These are phyloP conservation scores for Drosophila orena DNA, from an alignment of 1,140 invertebrate genomes.

Conservation along the genomic window DNA sequence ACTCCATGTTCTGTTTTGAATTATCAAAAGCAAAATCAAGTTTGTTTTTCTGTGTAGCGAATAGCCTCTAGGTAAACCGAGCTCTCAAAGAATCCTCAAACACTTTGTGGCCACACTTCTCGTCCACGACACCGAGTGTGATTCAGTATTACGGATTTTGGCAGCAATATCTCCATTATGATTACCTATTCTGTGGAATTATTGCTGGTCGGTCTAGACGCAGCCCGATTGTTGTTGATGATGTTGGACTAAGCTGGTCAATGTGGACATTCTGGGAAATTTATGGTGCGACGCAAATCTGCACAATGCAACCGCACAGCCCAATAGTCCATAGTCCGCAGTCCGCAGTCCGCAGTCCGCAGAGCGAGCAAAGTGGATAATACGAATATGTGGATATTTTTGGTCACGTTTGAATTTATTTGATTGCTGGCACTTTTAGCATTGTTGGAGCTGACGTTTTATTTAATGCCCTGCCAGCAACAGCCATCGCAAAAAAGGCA, in stretches of 20 bases:
- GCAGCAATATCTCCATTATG: constrained; percentile 60
- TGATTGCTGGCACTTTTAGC: constrained; percentile 82
- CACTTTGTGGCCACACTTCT: constrained; percentile 30
- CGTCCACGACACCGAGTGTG: constrained; percentile 20
- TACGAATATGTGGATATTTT: constrained; percentile 80
- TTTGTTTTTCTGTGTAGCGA: not conserved
- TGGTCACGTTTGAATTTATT: constrained; percentile 84
- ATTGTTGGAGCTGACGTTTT: constrained; percentile 81
- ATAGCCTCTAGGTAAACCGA: constrained; percentile 9
- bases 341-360: not conserved
- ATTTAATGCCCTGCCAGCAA: constrained; percentile 78
- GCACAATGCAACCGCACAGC: constrained; percentile 61
- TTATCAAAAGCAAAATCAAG: too few relatives aligned
- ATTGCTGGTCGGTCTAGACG: constrained; percentile 51
- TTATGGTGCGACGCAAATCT: constrained; percentile 78
- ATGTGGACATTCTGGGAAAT: constrained; percentile 46
- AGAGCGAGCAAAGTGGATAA: constrained; percentile 63
- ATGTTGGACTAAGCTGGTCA: constrained; percentile 63
- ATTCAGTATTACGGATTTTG: constrained; percentile 35
- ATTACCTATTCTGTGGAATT: constrained; percentile 53
- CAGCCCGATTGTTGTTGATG: constrained; percentile 62
- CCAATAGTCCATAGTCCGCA: constrained; percentile 24
- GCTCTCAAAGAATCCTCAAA: not conserved
- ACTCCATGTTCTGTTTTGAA: too few relatives aligned
- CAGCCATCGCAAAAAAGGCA: constrained; percentile 39